Evolutionary conservation across 2,113 vertebrate species (phyloP).

Genomic region (Hassar affinis): DNA sequence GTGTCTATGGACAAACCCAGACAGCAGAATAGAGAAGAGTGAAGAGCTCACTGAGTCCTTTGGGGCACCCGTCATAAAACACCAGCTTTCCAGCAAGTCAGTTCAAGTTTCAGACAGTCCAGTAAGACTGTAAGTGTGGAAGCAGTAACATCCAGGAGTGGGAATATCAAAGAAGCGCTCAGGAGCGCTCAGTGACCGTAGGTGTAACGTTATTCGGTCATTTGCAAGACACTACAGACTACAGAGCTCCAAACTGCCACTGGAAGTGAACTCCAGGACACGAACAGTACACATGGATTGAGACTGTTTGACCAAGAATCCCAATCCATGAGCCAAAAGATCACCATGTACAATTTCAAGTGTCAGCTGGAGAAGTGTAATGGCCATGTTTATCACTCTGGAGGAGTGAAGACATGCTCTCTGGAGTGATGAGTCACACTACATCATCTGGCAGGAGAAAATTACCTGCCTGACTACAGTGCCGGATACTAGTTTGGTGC

Average conservation of each 20-base stretch:
- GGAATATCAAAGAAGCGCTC: background rate
- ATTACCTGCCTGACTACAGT: background rate
- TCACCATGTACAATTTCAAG: background rate
- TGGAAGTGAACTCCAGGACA: background rate
- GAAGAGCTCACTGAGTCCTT: background rate
- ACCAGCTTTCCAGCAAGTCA: background rate
- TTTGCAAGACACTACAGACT: background rate
- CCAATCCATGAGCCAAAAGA: background rate
- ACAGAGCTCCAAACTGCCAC: background rate
- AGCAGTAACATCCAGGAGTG: background rate
- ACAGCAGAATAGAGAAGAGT: background rate
- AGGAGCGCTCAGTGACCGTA: too few relatives aligned
- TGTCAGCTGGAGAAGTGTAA: background rate
- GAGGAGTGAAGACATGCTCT: background rate
- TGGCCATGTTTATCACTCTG: background rate
- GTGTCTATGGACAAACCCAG: background rate
- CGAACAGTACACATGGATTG: background rate
- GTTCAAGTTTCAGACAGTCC: too few relatives aligned
- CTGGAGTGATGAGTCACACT: background rate
- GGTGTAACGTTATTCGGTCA: too few relatives aligned
- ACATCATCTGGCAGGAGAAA: background rate
- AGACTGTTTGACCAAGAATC: background rate
- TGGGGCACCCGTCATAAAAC: background rate
- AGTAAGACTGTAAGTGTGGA: too few relatives aligned
- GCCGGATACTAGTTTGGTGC: background rate